phyloP scores from a whole-genome alignment of 2,797 vertebrate species.

The Lutra lutra region DNA sequence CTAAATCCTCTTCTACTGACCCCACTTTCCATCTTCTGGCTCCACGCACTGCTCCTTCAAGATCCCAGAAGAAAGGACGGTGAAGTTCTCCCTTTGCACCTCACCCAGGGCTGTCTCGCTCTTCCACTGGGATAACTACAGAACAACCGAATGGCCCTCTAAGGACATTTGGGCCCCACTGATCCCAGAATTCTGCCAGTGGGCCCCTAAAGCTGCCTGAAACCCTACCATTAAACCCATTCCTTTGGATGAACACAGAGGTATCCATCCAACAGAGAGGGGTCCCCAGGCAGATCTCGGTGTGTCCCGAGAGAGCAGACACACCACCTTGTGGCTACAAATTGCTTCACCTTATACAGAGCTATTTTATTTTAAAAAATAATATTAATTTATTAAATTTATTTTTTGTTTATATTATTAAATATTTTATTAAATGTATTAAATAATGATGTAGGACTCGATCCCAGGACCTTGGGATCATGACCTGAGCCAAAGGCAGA shows the following conservation, averaged over 20 bases:
- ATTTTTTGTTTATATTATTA: background rate
- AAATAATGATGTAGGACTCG: no score
- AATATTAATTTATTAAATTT: no score
- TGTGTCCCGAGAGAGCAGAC: background rate
- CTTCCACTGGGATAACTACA: background rate
- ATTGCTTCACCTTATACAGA: background rate
- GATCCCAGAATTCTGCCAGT: background rate
- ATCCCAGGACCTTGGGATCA: no score
- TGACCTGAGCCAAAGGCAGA: no score
- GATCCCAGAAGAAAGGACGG: background rate
- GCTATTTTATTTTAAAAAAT: background rate
- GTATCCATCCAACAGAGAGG: background rate
- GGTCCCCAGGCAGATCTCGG: background rate
- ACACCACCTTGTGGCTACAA: background rate
- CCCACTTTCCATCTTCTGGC: background rate
- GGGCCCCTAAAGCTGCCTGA: background rate
- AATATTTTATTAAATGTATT: no score
- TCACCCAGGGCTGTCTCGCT: background rate
- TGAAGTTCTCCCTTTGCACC: background rate
- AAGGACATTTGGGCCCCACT: background rate
- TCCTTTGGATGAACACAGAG: background rate
- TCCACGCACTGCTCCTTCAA: background rate
- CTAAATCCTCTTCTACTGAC: background rate
- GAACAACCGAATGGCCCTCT: background rate
- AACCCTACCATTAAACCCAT: background rate